Evolutionary conservation across 2,113 vertebrate species (phyloP).

Genomic region (Blennius ocellaris): DNA sequence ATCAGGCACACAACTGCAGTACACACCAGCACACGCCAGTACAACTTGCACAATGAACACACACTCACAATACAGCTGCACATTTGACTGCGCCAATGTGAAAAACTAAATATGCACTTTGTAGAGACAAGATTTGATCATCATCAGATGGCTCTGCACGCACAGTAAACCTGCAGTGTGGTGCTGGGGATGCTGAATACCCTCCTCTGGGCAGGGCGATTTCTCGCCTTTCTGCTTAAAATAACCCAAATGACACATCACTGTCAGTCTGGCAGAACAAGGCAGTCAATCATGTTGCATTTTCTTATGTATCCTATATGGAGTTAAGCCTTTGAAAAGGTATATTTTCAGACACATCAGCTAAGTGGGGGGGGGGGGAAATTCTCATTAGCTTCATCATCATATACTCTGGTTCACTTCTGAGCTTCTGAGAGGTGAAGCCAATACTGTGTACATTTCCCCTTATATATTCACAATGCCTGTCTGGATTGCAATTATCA

Average conservation of each 20-base stretch:
- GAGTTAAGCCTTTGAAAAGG: too few relatives aligned
- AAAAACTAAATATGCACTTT: conserved; percentile 8
- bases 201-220: too few relatives aligned
- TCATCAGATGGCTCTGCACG: neutral
- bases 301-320: too few relatives aligned
- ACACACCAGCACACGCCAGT: neutral
- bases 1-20: conserved; percentile 15
- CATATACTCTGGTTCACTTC: too few relatives aligned
- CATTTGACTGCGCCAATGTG: neutral
- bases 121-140: conserved; percentile 10
- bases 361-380: too few relatives aligned
- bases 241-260: neutral
- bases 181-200: neutral
- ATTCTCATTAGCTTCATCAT: too few relatives aligned
- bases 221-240: neutral
- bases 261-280: neutral
- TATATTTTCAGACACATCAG: too few relatives aligned
- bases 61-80: neutral
- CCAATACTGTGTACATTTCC: too few relatives aligned
- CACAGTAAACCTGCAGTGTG: neutral
- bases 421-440: too few relatives aligned
- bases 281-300: too few relatives aligned
- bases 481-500: too few relatives aligned
- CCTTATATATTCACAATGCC: too few relatives aligned
- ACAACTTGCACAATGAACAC: neutral